These are phyloP conservation scores for Sinocyclocheilus grahami DNA, from an alignment of 2,113 vertebrate species.

Conservation along the genomic window DNA sequence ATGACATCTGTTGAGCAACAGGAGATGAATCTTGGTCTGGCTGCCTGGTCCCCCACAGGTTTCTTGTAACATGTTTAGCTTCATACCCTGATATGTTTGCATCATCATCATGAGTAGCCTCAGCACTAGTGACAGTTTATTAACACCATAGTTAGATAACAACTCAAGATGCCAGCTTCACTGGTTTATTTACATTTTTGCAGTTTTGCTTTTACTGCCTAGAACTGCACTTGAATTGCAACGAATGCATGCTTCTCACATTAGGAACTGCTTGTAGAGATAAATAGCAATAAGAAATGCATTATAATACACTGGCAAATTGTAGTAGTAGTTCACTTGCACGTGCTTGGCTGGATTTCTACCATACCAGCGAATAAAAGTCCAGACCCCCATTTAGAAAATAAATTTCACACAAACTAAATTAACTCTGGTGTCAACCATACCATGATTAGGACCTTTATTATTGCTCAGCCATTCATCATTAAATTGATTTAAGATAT, in stretches of 20 bases:
- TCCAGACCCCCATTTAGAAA: background rate
- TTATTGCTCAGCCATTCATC: background rate
- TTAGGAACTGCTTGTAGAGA: background rate
- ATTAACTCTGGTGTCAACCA: background rate
- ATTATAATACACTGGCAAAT: background rate
- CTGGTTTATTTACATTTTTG: background rate
- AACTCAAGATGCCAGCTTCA: background rate
- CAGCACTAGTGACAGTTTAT: background rate
- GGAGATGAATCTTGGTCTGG: background rate
- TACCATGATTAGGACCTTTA: background rate
- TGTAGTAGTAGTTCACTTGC: background rate
- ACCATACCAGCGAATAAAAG: background rate
- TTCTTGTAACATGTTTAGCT: background rate
- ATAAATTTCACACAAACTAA: background rate
- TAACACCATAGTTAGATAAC: background rate
- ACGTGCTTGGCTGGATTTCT: background rate
- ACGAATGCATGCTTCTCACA: background rate
- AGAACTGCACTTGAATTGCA: background rate
- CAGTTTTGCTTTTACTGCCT: background rate
- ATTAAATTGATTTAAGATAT: background rate
- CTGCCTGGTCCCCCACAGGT: background rate
- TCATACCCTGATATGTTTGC: background rate
- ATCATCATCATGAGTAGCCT: background rate
- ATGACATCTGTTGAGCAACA: conserved; percentile 4
- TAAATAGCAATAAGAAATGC: background rate